phyloP scores from a whole-genome alignment of 2,113 vertebrate species.

The Gila orcuttii region DNA sequence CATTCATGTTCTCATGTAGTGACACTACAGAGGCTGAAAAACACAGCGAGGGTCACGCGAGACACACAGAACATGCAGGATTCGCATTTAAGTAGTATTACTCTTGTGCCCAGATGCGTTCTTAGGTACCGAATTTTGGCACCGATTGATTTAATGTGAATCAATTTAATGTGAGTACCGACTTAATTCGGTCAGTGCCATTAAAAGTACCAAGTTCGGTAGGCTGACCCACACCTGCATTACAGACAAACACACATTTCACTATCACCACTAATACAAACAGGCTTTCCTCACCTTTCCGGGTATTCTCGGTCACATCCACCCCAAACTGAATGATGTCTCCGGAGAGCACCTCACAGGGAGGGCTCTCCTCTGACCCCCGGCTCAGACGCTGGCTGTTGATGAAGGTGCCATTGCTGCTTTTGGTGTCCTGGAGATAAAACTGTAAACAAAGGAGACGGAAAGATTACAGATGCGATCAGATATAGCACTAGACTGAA shows the following conservation, averaged over 20 bases:
- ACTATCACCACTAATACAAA: not conserved
- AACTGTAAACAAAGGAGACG: slow-evolving; percentile 80
- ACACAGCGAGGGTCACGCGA: no score
- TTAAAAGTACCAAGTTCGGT: no score
- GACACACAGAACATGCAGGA: no score
- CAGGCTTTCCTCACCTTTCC: slow-evolving; percentile 83
- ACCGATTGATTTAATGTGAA: no score
- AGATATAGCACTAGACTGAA: not conserved
- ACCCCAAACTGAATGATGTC: slow-evolving; percentile 99
- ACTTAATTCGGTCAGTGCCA: no score
- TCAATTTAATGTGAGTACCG: no score
- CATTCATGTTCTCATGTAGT: no score
- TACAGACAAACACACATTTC: not conserved
- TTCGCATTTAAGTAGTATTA: no score
- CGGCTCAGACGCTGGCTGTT: slow-evolving; percentile 99
- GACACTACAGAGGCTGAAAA: no score
- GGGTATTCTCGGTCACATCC: slow-evolving; percentile 99
- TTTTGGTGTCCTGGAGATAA: slow-evolving; percentile 99
- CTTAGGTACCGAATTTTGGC: no score
- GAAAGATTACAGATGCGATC: not conserved
- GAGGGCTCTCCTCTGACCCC: slow-evolving; percentile 97
- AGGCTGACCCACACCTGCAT: not conserved
- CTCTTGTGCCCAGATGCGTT: no score
- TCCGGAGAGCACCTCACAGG: slow-evolving; percentile 96
- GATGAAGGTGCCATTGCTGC: slow-evolving; percentile 99